These are phyloP conservation scores for Leucania comma DNA, from an alignment of 2,888 invertebrate species.

Conservation along the genomic window DNA sequence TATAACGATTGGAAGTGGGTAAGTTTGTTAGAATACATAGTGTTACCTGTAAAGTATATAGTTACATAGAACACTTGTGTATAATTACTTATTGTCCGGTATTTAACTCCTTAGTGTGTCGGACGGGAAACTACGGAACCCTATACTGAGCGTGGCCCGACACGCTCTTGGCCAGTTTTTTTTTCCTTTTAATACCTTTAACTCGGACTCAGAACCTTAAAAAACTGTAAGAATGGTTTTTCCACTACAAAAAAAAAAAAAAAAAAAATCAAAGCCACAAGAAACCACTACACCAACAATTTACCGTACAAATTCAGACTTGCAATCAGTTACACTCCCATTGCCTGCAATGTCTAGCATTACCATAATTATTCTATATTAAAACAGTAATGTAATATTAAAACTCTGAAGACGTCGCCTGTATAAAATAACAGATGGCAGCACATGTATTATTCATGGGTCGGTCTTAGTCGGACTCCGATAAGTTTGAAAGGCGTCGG, in stretches of 20 bases:
- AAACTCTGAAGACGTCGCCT: conserved; percentile 80
- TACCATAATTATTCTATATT: conserved; percentile 70
- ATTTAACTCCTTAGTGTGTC: too few species aligned
- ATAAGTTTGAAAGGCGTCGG: conserved; percentile 77
- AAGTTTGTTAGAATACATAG: too few species aligned
- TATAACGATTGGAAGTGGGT: too few species aligned
- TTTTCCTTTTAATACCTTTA: too few species aligned
- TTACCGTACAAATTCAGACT: conserved; percentile 39
- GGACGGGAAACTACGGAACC: too few species aligned
- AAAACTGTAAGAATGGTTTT: not conserved
- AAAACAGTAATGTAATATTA: conserved; percentile 74
- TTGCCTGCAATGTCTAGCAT: conserved; percentile 59
- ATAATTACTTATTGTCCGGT: too few species aligned
- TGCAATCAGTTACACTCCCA: conserved; percentile 59
- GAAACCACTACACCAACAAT: conserved; percentile 20
- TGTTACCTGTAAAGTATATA: too few species aligned
- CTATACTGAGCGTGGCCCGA: too few species aligned
- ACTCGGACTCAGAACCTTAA: too few species aligned
- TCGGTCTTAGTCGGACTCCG: conserved; percentile 76
- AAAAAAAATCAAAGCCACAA: not conserved
- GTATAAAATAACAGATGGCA: conserved; percentile 85
- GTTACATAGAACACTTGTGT: too few species aligned
- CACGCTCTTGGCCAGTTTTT: too few species aligned
- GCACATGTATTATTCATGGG: conserved; percentile 84
- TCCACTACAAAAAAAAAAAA: not conserved